A percentile compares a stretch with the other conserved stretches of the same genome.
phyloP scores from a whole-genome alignment of 2,113 vertebrate genomes.

The Nothocercus nigrocapillus region DNA sequence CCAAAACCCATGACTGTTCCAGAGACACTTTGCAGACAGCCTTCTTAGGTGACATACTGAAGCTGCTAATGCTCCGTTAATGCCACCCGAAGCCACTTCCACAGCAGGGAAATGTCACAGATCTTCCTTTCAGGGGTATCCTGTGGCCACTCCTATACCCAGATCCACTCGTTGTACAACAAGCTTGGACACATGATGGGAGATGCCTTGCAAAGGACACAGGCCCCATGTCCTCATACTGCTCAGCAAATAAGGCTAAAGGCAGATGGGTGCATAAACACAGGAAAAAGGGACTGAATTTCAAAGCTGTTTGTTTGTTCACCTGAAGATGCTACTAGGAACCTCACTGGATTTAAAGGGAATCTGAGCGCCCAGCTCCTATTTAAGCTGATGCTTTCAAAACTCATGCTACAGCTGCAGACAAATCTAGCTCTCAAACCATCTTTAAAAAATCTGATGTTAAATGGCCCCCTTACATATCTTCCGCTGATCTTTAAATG shows the following conservation, averaged over 20 bases:
- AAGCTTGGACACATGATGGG: neutral
- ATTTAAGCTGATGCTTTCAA: neutral
- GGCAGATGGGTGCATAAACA: neutral
- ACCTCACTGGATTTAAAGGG: neutral
- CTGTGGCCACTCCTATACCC: rapidly evolving
- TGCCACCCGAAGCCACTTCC: neutral
- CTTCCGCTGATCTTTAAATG: neutral
- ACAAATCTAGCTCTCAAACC: neutral
- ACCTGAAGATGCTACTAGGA: neutral
- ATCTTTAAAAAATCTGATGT: neutral
- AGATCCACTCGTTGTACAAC: neutral
- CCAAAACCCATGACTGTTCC: neutral
- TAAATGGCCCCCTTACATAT: neutral
- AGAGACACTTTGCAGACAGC: neutral
- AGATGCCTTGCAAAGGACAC: neutral
- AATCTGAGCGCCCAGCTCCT: neutral
- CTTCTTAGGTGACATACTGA: neutral
- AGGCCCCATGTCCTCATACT: neutral
- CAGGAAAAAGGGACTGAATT: neutral
- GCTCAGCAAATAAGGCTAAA: neutral
- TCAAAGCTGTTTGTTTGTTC: neutral
- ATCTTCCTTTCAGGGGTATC: neutral
- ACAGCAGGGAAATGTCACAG: neutral
- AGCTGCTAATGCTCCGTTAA: neutral
- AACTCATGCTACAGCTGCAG: too few relatives aligned